Evolutionary conservation across 2,113 vertebrate genomes (phyloP), one percentile per base, ranked within the genome.

Genomic region (Daphoenositta chrysoptera): DNA sequence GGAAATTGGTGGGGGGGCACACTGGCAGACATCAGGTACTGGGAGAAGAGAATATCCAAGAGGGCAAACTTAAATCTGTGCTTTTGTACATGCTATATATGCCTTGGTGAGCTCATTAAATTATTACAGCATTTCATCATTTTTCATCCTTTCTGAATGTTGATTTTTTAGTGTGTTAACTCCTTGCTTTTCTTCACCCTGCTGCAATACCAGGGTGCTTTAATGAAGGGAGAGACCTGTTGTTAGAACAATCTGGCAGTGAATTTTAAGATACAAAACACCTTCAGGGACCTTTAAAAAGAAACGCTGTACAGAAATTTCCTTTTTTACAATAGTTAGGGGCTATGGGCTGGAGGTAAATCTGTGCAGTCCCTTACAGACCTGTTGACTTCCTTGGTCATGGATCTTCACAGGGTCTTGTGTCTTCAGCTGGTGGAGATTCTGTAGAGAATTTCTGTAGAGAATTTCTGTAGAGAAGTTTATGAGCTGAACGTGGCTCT

Each of bases 401-500:
- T 1, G 6, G 30, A 3, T 13, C 1, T 64, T 78, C 13, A 4
- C 6, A 15, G 22, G 18, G 2, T 37, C 24, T 40, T 13, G 12
- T 23, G 31, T 60, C 27, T 33, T 47, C 26, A 87, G 24, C 16
- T 54, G 44, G 2, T 10, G 19, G n/a, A 61, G 11, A 51, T 27
- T 18, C 13, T 63, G 20, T 23, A 24, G 37, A 60, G 22, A 56
- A 8, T n/a, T 33, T 48, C 33, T 64, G 45, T 37, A 40, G 47
- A 24, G 47, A 24, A 17, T 16, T 44, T 44, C 42, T 44, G 16
- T 44, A 44, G 42, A 44, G 42, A 17, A 42, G 5, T 65, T 24
- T 40, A 1, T 42, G 40, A 75, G 47, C 37, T 37, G 48, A 51
- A 6, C 0, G 0, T 53, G 30, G 21, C 50, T 65, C 35, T 64